phyloP scores from a whole-genome alignment of 2,888 invertebrate species.

The Andricus curvator region DNA sequence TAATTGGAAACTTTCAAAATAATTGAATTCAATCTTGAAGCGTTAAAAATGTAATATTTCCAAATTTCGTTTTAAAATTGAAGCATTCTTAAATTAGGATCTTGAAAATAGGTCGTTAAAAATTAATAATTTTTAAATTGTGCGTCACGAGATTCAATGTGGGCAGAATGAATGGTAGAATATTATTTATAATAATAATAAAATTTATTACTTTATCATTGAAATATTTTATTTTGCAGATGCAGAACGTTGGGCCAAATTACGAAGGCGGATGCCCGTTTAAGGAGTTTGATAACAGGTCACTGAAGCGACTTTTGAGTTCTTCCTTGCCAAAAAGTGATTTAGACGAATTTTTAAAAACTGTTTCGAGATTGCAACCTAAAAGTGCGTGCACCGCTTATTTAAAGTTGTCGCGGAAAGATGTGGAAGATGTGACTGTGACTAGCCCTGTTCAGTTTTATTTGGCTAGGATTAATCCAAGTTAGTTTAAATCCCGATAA shows the following conservation, averaged over 20 bases:
- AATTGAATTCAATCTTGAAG: no score
- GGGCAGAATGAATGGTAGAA: no score
- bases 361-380: slow-evolving; percentile 58
- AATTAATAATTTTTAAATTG: no score
- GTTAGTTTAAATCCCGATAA: slow-evolving; percentile 44
- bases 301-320: slow-evolving; percentile 67
- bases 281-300: slow-evolving; percentile 79
- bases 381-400: slow-evolving; percentile 65
- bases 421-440: slow-evolving; percentile 56
- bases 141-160: no score
- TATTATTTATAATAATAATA: no score
- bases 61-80: no score
- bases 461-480: slow-evolving; percentile 56
- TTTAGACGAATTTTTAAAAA: slow-evolving; percentile 58
- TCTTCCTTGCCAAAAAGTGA: slow-evolving; percentile 59
- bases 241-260: slow-evolving; percentile 73
- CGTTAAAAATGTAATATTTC: no score
- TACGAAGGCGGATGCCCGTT: slow-evolving; percentile 84
- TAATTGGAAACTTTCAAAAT: no score
- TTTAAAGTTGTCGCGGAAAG: slow-evolving; percentile 60
- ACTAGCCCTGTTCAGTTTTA: slow-evolving; percentile 72
- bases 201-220: slow-evolving; percentile 3
- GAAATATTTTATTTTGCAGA: slow-evolving; percentile 60
- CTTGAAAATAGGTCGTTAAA: no score
- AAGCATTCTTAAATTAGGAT: no score